Evolutionary conservation across 2,113 vertebrate genomes (phyloP), one percentile per base, ranked within the genome.

Genomic region (Eleginops maclovinus): DNA sequence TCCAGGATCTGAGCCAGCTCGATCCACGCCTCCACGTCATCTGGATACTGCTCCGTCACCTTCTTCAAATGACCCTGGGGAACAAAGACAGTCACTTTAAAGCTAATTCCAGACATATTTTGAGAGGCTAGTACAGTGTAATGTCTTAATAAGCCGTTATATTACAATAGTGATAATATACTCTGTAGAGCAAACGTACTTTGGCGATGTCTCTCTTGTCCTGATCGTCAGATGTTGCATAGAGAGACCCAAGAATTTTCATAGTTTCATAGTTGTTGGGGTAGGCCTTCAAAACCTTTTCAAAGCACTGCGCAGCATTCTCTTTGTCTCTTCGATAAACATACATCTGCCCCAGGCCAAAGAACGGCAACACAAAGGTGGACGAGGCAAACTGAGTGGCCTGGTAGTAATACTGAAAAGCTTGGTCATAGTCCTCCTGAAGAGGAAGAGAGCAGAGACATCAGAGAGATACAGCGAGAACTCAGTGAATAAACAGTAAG

Each of bases 221-320:
- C 90, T 99, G 98, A 89, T 99, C 98, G 72, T 99, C 98, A 40
- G 97, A 98, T 17, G 97, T 96, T 8, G 98, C 98, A 67, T 99
- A 99, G 15, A 99, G 96, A 14, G 98, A 99, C 5, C 98, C 98
- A 67, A 99, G 96, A 88, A 99, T 99, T 89, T 99, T 99, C 98
- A 99, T 99, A 4, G 98, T 99, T 88, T 99, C 98, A 0, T 99
- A 99, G 92, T 99, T 99, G 89, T 99, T 99, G 80, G 98, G 98
- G 83, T 99, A 99, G 49, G 98, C 97, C 92, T 99, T 99, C 80
- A 99, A 93, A 85, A 99, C 98, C 83, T 99, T 99, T 85, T 99
- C 98, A 77, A 99, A 99, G 93, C 98, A 99, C 26, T 99, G 98
- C 0, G 98, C 98, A 10, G 98, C 98, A 46, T 99, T 99, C 89